These are phyloP conservation scores for Caenorhabditis becei DNA, from an alignment of 2,888 invertebrate species.

Conservation along the genomic window DNA sequence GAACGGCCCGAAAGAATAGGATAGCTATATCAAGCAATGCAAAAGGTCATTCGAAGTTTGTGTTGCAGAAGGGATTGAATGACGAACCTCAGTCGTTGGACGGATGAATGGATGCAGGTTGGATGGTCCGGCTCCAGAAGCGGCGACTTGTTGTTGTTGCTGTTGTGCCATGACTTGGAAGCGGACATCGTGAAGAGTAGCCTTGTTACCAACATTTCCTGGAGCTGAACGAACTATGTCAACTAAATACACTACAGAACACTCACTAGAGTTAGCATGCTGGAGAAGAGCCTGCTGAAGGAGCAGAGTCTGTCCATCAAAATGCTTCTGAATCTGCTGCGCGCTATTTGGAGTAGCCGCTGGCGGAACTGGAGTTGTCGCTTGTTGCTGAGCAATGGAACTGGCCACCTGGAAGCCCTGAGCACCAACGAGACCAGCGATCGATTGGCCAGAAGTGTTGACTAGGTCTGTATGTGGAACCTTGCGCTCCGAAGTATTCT, in stretches of 20 bases:
- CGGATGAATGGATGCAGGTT: conserved; percentile 60
- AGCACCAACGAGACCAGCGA: conserved; percentile 5
- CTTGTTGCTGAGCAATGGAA: neutral
- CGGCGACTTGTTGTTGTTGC: conserved; percentile 52
- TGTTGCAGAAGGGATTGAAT: neutral
- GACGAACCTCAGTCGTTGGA: conserved; percentile 48
- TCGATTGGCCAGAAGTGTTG: conserved; percentile 14
- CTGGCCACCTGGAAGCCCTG: conserved; percentile 22
- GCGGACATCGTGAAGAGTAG: conserved; percentile 53
- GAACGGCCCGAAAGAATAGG: conserved; percentile 4
- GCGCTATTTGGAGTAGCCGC: conserved; percentile 41
- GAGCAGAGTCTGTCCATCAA: conserved; percentile 61
- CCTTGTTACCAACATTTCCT: conserved; percentile 33
- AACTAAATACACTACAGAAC: conserved; percentile 9
- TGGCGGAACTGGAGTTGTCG: conserved; percentile 48
- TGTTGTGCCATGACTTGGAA: conserved; percentile 60
- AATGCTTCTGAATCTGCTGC: conserved; percentile 55
- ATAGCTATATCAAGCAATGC: neutral
- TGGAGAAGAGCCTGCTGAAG: conserved; percentile 69
- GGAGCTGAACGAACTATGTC: conserved; percentile 25
- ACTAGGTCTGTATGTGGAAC: conserved; percentile 37
- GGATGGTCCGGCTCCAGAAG: conserved; percentile 34
- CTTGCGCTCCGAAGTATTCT: conserved; percentile 37
- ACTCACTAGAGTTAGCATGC: conserved; percentile 33
- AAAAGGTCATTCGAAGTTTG: neutral